phyloP scores from a whole-genome alignment of 2,797 vertebrate species.

The Cyprinella venusta region DNA sequence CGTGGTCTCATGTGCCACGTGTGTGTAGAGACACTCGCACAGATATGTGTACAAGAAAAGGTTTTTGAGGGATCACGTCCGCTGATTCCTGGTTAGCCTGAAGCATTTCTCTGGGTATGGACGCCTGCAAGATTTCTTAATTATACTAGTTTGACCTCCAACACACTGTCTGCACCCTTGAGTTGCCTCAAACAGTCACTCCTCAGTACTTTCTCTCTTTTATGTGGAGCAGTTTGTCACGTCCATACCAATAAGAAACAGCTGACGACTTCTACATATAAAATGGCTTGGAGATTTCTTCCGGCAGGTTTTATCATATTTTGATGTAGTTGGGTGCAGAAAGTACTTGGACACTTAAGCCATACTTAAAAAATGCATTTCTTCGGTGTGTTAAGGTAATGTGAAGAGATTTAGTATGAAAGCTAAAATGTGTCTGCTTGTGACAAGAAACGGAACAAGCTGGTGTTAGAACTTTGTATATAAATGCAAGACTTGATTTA shows the following conservation, averaged over 20 bases:
- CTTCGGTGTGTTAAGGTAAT: not conserved
- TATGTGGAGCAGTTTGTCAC: conserved; percentile 9
- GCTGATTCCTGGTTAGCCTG: conserved; percentile 15
- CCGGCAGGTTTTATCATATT: not conserved
- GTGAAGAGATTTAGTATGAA: no score
- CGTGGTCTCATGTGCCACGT: not conserved
- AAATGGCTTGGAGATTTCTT: not conserved
- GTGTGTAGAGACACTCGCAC: not conserved
- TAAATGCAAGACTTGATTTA: not conserved
- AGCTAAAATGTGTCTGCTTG: not conserved
- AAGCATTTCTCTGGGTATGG: conserved; percentile 33
- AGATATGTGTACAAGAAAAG: conserved; percentile 15
- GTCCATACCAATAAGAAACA: conserved; percentile 26
- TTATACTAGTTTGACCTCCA: conserved; percentile 51
- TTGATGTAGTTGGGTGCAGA: not conserved
- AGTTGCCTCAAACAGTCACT: conserved; percentile 42
- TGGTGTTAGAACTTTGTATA: not conserved
- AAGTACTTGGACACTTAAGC: not conserved
- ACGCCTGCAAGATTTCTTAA: conserved; percentile 46
- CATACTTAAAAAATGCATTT: no score
- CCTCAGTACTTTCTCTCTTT: conserved; percentile 16
- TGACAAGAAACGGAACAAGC: not conserved
- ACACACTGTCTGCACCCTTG: not conserved
- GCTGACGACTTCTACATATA: conserved; percentile 3
- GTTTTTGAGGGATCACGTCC: conserved; percentile 3